A percentile compares a stretch with the other conserved stretches of the same genome.
phyloP scores from a whole-genome alignment of 35 echinoderm and acorn worm species.

The Diadema setosum region DNA sequence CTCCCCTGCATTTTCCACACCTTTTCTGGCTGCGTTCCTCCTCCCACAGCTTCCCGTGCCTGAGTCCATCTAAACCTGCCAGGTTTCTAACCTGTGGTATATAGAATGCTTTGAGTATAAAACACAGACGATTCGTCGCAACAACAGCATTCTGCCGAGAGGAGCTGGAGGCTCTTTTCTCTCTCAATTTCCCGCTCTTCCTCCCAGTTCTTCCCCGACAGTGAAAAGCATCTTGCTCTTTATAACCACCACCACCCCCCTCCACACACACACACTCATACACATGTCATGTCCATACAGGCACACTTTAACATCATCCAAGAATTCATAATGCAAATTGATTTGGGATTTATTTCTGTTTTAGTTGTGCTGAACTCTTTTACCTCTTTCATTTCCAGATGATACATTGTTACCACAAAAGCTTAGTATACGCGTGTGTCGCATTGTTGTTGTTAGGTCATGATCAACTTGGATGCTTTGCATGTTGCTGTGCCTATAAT shows the following conservation, averaged over 20 bases:
- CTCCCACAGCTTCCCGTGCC: neutral
- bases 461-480: no score
- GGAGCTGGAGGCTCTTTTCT: neutral
- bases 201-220: neutral
- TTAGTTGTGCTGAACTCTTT: neutral
- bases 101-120: neutral
- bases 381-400: no score
- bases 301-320: neutral
- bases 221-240: no score
- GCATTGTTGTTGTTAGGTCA: no score
- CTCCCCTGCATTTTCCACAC: neutral
- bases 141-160: no score
- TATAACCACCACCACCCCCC: no score
- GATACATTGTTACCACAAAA: no score
- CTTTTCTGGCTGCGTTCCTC: neutral
- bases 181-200: slow-evolving; percentile 10
- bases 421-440: no score
- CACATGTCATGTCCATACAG: neutral
- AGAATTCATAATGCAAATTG: no score
- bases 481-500: no score
- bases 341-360: no score
- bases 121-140: no score
- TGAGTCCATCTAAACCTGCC: neutral
- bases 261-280: neutral
- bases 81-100: neutral